Percentiles rank a stretch among this genome's conserved stretches.
phyloP scores from a whole-genome alignment of 2,113 vertebrate species.

The Menidia beryllina region DNA sequence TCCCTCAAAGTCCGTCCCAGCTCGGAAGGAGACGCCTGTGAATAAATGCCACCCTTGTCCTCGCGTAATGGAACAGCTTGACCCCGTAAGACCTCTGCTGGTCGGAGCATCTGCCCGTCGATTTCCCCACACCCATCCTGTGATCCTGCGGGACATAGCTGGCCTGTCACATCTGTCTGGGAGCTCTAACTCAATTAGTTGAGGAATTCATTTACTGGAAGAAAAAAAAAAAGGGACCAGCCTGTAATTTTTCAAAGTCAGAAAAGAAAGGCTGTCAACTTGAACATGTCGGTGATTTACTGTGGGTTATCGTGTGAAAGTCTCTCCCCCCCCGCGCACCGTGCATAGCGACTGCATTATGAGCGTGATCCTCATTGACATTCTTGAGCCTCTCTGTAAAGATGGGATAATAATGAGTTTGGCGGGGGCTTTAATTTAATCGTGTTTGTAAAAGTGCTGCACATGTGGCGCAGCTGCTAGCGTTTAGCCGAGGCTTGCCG shows the following conservation, averaged over 20 bases:
- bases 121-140: slow-evolving; percentile 29
- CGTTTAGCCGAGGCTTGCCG: slow-evolving; percentile 28
- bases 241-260: slow-evolving; percentile 35
- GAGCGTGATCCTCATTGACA: slow-evolving; percentile 60
- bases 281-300: slow-evolving; percentile 29
- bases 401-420: slow-evolving; percentile 70
- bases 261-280: slow-evolving; percentile 16
- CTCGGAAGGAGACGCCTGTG: slow-evolving; percentile 61
- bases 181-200: slow-evolving; percentile 56
- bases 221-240: slow-evolving; percentile 18
- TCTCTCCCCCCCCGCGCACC: slow-evolving; percentile 24
- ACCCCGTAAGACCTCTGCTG: slow-evolving; percentile 71
- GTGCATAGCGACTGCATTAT: slow-evolving; percentile 43
- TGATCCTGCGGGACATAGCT: slow-evolving; percentile 51
- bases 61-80: slow-evolving; percentile 77
- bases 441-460: slow-evolving; percentile 60
- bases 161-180: slow-evolving; percentile 58
- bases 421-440: slow-evolving; percentile 72
- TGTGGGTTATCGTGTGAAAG: slow-evolving; percentile 29
- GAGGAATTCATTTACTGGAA: slow-evolving; percentile 52
- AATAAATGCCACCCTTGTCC: slow-evolving; percentile 80
- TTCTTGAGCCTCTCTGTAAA: slow-evolving; percentile 60
- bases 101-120: slow-evolving; percentile 73
- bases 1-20: slow-evolving; percentile 47
- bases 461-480: slow-evolving; percentile 72